Conservation (phyloP, 2,113 vertebrate species). For the Rutilus rutilus region DNA sequence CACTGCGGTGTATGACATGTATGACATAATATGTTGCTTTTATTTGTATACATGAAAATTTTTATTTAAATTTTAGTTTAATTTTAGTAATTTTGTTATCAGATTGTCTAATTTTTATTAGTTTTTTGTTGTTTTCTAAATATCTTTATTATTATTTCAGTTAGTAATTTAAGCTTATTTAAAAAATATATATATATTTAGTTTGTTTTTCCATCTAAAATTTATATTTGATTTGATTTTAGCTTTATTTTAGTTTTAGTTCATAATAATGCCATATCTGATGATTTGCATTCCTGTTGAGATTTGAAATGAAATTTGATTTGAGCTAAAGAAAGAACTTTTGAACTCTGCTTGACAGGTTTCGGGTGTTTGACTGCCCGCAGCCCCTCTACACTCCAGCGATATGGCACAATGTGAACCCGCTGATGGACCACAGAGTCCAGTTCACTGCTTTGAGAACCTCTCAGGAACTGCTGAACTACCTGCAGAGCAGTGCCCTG, state of each 20-base stretch:
- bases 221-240: neutral
- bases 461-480: slow-evolving; percentile 79
- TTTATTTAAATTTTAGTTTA: neutral
- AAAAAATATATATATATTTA: neutral
- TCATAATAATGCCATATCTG: neutral
- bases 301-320: neutral
- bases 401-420: slow-evolving; percentile 82
- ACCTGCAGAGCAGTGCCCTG: slow-evolving; percentile 87
- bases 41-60: neutral
- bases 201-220: neutral
- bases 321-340: neutral
- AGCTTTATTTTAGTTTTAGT: neutral
- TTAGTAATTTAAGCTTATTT: neutral
- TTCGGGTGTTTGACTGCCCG: slow-evolving; percentile 80
- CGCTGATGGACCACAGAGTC: slow-evolving; percentile 78
- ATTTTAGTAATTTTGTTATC: neutral
- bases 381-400: slow-evolving; percentile 79
- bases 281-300: neutral
- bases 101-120: neutral
- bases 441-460: slow-evolving; percentile 78
- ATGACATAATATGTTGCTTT: neutral
- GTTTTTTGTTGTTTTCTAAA: neutral
- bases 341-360: slow-evolving; percentile 69
- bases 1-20: neutral
- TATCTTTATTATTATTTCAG: neutral